phyloP scores from a whole-genome alignment of 2,113 vertebrate species.

The Callocephalon fimbriatum region DNA sequence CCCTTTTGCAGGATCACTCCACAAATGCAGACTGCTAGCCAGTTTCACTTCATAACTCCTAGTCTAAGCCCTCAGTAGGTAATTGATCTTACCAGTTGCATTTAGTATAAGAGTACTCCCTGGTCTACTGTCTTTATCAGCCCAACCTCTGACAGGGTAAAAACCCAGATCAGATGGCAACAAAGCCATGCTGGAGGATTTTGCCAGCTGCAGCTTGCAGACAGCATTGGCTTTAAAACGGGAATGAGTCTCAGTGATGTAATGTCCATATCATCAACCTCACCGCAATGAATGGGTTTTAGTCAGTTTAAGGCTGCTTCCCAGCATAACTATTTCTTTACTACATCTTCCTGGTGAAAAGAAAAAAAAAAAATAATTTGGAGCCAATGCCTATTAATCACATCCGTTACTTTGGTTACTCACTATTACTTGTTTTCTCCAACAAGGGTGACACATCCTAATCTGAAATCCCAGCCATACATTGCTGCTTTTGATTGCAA shows the following conservation, averaged over 20 bases:
- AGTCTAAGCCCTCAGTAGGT: neutral
- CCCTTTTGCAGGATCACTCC: neutral
- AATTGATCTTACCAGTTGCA: neutral
- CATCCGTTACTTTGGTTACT: constrained; percentile 40
- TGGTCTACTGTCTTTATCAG: neutral
- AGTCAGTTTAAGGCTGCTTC: constrained; percentile 36
- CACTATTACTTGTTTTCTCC: constrained; percentile 30
- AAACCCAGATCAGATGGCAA: neutral
- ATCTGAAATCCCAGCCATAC: neutral
- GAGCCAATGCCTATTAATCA: constrained; percentile 54
- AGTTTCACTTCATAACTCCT: neutral
- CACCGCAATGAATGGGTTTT: constrained; percentile 37
- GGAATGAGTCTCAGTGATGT: constrained; percentile 1
- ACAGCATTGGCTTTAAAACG: neutral
- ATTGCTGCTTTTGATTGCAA: neutral
- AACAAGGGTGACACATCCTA: constrained; percentile 1
- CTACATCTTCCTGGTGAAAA: neutral
- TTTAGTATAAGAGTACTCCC: neutral
- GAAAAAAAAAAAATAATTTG: neutral
- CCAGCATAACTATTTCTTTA: constrained; percentile 46
- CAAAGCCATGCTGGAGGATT: neutral
- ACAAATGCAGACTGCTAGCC: neutral
- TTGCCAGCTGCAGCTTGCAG: constrained; percentile 6
- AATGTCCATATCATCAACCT: constrained; percentile 23
- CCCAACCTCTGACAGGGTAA: neutral